These are phyloP conservation scores for Allobates femoralis DNA, from an alignment of 2,797 vertebrate species.

Conservation along the genomic window DNA sequence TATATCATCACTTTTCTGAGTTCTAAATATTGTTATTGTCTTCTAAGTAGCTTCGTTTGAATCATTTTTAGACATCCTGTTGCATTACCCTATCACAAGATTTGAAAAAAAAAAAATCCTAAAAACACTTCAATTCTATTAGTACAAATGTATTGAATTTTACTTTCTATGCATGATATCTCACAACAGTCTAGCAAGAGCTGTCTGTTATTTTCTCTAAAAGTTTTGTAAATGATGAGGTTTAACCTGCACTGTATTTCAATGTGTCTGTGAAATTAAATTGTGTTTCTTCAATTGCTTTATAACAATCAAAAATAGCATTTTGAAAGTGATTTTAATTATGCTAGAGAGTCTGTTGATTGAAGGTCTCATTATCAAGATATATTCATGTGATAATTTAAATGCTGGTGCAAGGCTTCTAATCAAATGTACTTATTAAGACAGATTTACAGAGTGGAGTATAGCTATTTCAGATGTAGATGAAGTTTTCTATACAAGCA, in stretches of 20 bases:
- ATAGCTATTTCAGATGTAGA: background rate
- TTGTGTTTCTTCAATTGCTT: constrained; percentile 45
- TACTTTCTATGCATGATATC: background rate
- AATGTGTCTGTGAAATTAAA: constrained; percentile 31
- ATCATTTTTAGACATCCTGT: background rate
- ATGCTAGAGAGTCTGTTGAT: constrained; percentile 38
- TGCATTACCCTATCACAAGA: background rate
- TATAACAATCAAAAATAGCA: constrained; percentile 42
- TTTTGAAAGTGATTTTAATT: constrained; percentile 49
- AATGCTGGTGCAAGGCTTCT: constrained; percentile 33
- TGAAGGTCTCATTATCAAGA: constrained; percentile 47
- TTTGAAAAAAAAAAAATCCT: background rate
- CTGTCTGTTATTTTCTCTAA: constrained; percentile 20
- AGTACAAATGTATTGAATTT: background rate
- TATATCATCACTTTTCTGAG: background rate
- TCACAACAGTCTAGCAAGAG: background rate
- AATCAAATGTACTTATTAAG: constrained; percentile 35
- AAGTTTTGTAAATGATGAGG: constrained; percentile 40
- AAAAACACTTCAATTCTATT: background rate
- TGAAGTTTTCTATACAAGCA: background rate
- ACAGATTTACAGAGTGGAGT: background rate
- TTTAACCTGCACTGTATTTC: constrained; percentile 35
- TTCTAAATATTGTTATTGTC: background rate
- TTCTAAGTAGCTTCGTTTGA: background rate
- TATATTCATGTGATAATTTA: constrained; percentile 35